Conservation (phyloP, 2,888 invertebrate species). For the Linhomoeus sp. region DNA sequence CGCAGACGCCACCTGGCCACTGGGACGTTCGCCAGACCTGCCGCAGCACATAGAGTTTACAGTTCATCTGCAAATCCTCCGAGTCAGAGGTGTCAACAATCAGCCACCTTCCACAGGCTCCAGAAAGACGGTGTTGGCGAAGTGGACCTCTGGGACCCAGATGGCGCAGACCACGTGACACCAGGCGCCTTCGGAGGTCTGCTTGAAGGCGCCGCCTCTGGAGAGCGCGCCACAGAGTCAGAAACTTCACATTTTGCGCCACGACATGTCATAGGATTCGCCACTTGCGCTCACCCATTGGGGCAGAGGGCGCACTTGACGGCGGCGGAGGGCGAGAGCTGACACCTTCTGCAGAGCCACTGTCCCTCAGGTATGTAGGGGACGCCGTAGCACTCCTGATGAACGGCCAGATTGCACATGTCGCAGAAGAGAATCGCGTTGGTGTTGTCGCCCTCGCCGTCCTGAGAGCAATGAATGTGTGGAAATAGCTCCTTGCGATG, state of each 20-base stretch:
- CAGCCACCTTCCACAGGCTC: slow-evolving; percentile 68
- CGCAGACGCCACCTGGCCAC: slow-evolving; percentile 84
- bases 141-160: slow-evolving; percentile 86
- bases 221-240: too few relatives aligned
- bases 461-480: too few relatives aligned
- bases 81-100: too few relatives aligned
- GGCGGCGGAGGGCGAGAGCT: slow-evolving; percentile 82
- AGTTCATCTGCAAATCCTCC: too few relatives aligned
- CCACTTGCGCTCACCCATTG: too few relatives aligned
- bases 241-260: too few relatives aligned
- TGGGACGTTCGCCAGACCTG: slow-evolving; percentile 48
- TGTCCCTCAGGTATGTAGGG: slow-evolving; percentile 92
- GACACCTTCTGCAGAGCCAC: slow-evolving; percentile 84
- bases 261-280: too few relatives aligned
- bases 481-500: too few relatives aligned
- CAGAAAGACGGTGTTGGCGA: slow-evolving; percentile 62
- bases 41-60: not conserved
- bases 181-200: slow-evolving; percentile 76
- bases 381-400: slow-evolving; percentile 77
- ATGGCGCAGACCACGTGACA: slow-evolving; percentile 95
- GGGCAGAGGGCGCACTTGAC: slow-evolving; percentile 96
- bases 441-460: slow-evolving; percentile 93
- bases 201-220: slow-evolving; percentile 93
- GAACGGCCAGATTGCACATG: slow-evolving; percentile 97
- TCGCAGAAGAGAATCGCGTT: slow-evolving; percentile 98